Evolutionary conservation across 1,140 invertebrate species (phyloP).

Genomic region (Theocolax elegans): DNA sequence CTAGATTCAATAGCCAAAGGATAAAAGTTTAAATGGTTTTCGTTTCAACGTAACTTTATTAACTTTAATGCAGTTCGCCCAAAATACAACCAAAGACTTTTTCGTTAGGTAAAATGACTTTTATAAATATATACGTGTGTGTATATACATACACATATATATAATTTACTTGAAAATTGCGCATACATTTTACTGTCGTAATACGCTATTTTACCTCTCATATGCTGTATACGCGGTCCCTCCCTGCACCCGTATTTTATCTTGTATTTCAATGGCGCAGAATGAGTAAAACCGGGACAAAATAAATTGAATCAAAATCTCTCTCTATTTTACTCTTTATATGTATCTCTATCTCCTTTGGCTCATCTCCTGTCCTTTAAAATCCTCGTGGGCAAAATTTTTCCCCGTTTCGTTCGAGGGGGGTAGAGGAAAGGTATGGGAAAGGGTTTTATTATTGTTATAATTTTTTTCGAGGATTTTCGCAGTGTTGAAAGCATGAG

Average conservation of each 20-base stretch:
- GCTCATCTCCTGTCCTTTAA: conserved; percentile 9
- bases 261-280: conserved; percentile 13
- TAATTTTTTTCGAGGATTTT: conserved; percentile 25
- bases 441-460: conserved; percentile 12
- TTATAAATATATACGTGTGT: background rate
- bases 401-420: background rate
- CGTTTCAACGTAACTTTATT: too few relatives aligned
- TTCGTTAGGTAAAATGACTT: background rate
- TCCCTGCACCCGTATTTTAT: background rate
- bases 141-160: too few relatives aligned
- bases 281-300: conserved; percentile 42
- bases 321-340: conserved; percentile 10
- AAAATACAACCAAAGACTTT: too few relatives aligned
- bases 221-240: too few relatives aligned
- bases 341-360: conserved; percentile 9
- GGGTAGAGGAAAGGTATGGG: too few relatives aligned
- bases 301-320: conserved; percentile 32
- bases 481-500: background rate
- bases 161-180: background rate
- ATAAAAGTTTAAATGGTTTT: too few relatives aligned
- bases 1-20: too few relatives aligned
- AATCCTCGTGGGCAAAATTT: conserved; percentile 14
- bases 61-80: too few relatives aligned
- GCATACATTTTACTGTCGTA: background rate
- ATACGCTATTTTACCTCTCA: background rate